Evolutionary conservation across 1,140 invertebrate species (phyloP), one percentile per base, ranked within the genome.

Genomic region (Sarcophaga bullata): DNA sequence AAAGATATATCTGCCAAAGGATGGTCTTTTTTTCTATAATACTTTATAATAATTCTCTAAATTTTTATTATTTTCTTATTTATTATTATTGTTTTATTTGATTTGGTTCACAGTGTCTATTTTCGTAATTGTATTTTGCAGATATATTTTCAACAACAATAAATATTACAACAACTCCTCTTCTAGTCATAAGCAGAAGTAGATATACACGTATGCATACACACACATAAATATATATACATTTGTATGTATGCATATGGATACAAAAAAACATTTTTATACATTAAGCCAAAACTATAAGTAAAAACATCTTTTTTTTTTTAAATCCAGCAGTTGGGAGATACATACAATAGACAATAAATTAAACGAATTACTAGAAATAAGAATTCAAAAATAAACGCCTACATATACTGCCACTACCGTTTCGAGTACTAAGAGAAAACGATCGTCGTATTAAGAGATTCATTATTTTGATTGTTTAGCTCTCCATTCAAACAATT

Each of bases 91-190:
- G 4, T n/a, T 4, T 58, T n/a, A n/a, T 3, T 58, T 58, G 15
- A n/a, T 58, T 58, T 58, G 11, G 15, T 58, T 15, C 54, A 58
- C 54, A 15, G 54, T 58, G 15, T 58, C 54, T 58, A 58, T 58
- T 58, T 58, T 58, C 54, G 54, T 68, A 68, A 19, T 68, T 68
- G 17, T 68, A 68, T 68, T 68, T 68, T 68, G 62, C 62, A 68
- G 62, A 68, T 68, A 68, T 68, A 68, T 68, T 68, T 68, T 68
- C 62, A 8, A 68, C 62, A 17, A 68, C 62, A 68, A 52, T 37
- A 37, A 37, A 37, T 37, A 37, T 37, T 37, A 37, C 25, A 52
- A 68, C 62, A 68, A 25, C 17, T 19, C 9, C 17, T 10, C 19
- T 19, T 25, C 17, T n/a, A 13, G 15, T 25, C 62, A 68, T 9